A percentile compares a stretch with the other conserved stretches of the same genome.
Evolutionary conservation across 2,888 invertebrate genomes (phyloP).

Genomic region (Drosophila monieri): DNA sequence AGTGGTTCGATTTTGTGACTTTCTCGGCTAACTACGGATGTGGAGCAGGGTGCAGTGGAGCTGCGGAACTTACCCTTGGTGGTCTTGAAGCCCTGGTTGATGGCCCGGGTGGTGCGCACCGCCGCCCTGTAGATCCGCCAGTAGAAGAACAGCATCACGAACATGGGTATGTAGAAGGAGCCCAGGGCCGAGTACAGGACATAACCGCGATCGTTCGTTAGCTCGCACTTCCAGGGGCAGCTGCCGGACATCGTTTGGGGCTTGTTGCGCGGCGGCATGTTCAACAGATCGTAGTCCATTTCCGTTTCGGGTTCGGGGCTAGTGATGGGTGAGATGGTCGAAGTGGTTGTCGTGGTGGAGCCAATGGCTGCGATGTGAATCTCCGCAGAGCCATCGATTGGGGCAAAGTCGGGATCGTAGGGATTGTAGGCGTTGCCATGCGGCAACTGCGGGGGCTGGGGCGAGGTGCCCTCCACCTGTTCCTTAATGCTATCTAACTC

Average conservation of each 20-base stretch:
- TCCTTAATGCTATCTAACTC: slow-evolving; percentile 66
- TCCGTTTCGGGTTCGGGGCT: slow-evolving; percentile 31
- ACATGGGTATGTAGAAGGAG: slow-evolving; percentile 99
- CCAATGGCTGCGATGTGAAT: slow-evolving; percentile 54
- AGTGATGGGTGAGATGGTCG: not conserved
- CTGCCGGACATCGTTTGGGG: slow-evolving; percentile 85
- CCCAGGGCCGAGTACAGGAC: slow-evolving; percentile 98
- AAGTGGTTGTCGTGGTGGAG: slow-evolving; percentile 24
- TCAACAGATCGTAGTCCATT: slow-evolving; percentile 48
- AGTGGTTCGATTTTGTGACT: not conserved
- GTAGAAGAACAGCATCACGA: slow-evolving; percentile 99
- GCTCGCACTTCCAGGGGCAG: slow-evolving; percentile 94
- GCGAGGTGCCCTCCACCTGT: slow-evolving; percentile 31
- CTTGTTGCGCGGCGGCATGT: slow-evolving; percentile 38
- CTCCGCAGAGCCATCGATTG: slow-evolving; percentile 66
- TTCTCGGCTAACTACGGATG: slow-evolving; percentile 7
- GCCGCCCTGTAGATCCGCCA: slow-evolving; percentile 98
- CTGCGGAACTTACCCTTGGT: slow-evolving; percentile 88
- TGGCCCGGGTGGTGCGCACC: slow-evolving; percentile 95
- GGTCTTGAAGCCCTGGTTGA: slow-evolving; percentile 95
- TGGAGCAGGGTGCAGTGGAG: not conserved
- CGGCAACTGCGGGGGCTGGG: slow-evolving; percentile 17
- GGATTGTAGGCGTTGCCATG: slow-evolving; percentile 75
- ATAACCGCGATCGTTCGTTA: slow-evolving; percentile 97
- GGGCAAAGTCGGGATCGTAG: slow-evolving; percentile 75